Percentiles rank a stretch among this genome's conserved stretches.
phyloP scores from a whole-genome alignment of 2,888 invertebrate genomes.

The Polymixis lichenea region DNA sequence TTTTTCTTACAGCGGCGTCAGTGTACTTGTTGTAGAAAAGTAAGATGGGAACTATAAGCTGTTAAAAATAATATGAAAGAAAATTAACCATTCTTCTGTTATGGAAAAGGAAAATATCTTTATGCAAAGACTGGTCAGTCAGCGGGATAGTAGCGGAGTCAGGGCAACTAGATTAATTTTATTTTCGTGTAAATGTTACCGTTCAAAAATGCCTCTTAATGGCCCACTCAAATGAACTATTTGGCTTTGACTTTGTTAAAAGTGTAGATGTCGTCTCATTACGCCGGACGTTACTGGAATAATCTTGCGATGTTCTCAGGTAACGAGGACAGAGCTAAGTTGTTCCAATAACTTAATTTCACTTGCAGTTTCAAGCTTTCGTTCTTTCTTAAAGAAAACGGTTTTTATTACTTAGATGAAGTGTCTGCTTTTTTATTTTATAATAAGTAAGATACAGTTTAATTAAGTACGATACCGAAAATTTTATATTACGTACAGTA shows the following conservation, averaged over 20 bases:
- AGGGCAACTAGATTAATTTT: neutral
- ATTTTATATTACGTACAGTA: neutral
- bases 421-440: too few species aligned
- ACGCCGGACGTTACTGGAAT: neutral
- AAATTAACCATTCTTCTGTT: neutral
- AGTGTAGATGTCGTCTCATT: neutral
- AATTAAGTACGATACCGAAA: neutral
- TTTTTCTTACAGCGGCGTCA: neutral
- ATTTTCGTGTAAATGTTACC: too few species aligned
- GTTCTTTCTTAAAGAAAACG: neutral
- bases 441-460: neutral
- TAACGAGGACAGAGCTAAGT: conserved; percentile 5
- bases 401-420: neutral
- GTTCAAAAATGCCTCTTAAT: neutral
- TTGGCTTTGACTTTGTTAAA: neutral
- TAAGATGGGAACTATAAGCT: neutral
- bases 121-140: neutral
- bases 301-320: conserved; percentile 1
- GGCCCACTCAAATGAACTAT: neutral
- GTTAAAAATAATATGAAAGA: neutral
- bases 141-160: neutral
- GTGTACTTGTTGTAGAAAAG: neutral
- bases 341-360: conserved; percentile 15
- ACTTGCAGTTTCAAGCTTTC: conserved; percentile 1
- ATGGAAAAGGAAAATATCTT: too few species aligned